Evolutionary conservation across 1,140 invertebrate genomes (phyloP), one percentile per base, ranked within the genome.

Genomic region (Lanistes nyassanus): DNA sequence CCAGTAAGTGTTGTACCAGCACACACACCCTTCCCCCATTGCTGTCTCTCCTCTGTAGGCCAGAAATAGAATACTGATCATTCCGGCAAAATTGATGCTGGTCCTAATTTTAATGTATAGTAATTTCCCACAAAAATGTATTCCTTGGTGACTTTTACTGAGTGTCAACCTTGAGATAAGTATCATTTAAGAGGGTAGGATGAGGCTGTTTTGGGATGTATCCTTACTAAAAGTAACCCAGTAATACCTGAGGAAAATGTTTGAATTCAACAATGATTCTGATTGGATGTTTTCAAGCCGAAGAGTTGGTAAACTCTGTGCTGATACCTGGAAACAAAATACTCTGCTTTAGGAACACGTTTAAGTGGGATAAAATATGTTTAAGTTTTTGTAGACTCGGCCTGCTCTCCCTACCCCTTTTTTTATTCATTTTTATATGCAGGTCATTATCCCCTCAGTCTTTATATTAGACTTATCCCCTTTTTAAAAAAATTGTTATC

Each of bases 1-100:
- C 84, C 85, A 9, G 86, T 87, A 79, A 83, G 85, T 81, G 29
- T 23, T n/a, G 23, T 21, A 11, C 16, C 9, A 23, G 13, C 64
- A 19, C 21, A 21, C 31, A 66, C 37, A 23, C 36, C 23, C 21
- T 26, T 4, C 7, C 21, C 29, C 23, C 23, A 51, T 19, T 64
- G 51, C n/a, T 31, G 39, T 11, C 16, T 65, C 16, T 42, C 5
- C 53, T 39, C 21, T 62, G 42, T 13, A 21, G 26, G 16, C 5
- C 36, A 21, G 56, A 16, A 31, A n/a, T 73, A n/a, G 36, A 42
- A 62, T 9, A 62, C 56, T 31, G 26, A 34, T 37, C 21, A 16
- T 62, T 19, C 31, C 2, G 11, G 16, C 19, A 67, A 53, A 16
- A 16, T 7, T 6, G 23, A 31, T 51, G 31, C 16, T 75, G 62